Evolutionary conservation across 2,113 vertebrate species (phyloP), one percentile per base, ranked within the genome.

Genomic region (Sinocyclocheilus anophthalmus): DNA sequence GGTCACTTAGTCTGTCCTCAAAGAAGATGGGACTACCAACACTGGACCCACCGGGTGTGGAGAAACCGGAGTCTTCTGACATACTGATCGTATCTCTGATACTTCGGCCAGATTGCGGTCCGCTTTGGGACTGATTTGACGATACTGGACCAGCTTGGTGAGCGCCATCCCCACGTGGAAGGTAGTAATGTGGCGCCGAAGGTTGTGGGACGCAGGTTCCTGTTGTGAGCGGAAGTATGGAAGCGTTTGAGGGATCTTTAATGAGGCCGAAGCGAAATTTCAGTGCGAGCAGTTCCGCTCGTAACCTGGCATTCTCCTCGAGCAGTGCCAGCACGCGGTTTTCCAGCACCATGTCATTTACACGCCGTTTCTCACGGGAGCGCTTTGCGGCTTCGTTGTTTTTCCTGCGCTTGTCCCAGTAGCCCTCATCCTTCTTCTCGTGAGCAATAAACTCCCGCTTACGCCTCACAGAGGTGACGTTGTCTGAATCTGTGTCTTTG

Each of bases 371-470:
- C 87, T 97, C 96, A 2, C 96, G 90, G 0, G 96, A 97, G 22
- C 96, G 95, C 84, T 96, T 97, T 1, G 96, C 96, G 0, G 96
- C 96, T 89, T 97, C 96, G 16, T 96, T 97, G 93, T 96, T 97
- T 91, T 96, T 97, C 90, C 90, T 94, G 79, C 96, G 92, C 91
- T 96, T 96, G 93, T 97, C 96, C 96, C 96, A 97, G 92, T 97
- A 96, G 86, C 94, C 94, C 0, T 96, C 95, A 7, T 97, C 96
- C 84, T 96, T 97, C 65, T 95, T 96, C 22, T 95, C 95, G 0
- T 91, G 84, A 0, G 96, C 95, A 85, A 95, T 97, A 91, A 97
- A 96, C 90, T 96, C 95, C 0, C 95, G 94, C 81, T 95, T 94
- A 37, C 96, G 94, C 0, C 96, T 89, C 30, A 88, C 26, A 10